Evolutionary conservation across 2,113 vertebrate genomes (phyloP), one percentile per base, ranked within the genome.

Genomic region (Etheostoma spectabile): DNA sequence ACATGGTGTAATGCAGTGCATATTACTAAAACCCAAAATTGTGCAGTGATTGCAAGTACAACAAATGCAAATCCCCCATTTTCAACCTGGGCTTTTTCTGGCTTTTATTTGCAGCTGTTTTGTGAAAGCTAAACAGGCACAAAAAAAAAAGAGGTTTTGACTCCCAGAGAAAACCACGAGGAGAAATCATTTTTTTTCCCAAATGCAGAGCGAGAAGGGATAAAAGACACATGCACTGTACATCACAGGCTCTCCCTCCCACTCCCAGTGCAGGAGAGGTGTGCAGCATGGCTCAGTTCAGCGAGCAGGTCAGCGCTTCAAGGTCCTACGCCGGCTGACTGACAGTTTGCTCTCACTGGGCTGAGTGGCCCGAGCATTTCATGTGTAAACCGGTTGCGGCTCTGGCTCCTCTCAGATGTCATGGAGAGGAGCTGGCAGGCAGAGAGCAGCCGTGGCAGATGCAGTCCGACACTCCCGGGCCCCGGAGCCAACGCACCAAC

Each of bases 361-460:
- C 86, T 96, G 91, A 91, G 79, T 93, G 95, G 93, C 92, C 71
- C 56, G 88, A 95, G 84, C 90, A 91, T 94, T 95, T 94, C 93
- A 95, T 95, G 95, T 95, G 95, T 95, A 94, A 96, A 96, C 92
- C 93, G 91, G 89, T 85, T 85, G 77, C 30, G 88, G 88, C 90
- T 94, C 94, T 94, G 95, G 94, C 93, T 95, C 89, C 90, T 95
- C 95, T 96, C 95, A 96, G 92, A 94, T 96, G 96, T 96, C 96
- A 95, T 94, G 56, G 89, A 83, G 83, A 94, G 87, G 94, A 94
- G 95, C 91, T 92, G 90, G 91, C 91, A 92, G 93, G 92, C 91
- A 93, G 81, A 84, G 89, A 94, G 93, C 94, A 92, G 94, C 89
- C 80, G 49, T 91, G 90, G 93, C 92, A 95, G 96, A 97, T 97